Percentiles rank a stretch among this genome's conserved stretches.
phyloP scores from a whole-genome alignment of 2,888 invertebrate genomes.

The Patella ulyssiponensis region DNA sequence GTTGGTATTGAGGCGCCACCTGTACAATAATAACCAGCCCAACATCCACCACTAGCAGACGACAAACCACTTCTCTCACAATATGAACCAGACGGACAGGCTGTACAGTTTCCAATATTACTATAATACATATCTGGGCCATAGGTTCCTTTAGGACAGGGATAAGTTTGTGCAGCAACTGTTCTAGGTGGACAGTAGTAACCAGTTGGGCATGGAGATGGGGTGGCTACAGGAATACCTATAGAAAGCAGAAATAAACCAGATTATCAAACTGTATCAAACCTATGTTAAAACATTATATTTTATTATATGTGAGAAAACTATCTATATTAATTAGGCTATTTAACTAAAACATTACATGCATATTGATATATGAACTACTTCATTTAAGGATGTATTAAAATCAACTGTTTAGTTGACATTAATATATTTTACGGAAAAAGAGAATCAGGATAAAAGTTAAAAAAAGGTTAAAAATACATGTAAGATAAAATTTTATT shows the following conservation, averaged over 20 bases:
- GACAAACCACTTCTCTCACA: conserved; percentile 61
- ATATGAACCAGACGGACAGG: conserved; percentile 64
- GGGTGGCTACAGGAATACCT: conserved; percentile 62
- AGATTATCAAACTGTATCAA: not conserved
- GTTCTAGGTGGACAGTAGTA: conserved; percentile 68
- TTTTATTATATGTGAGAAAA: not conserved
- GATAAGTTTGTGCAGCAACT: conserved; percentile 52
- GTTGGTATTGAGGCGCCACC: conserved; percentile 52
- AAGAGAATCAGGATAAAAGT: too few species aligned
- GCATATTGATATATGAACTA: too few species aligned
- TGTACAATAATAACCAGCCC: conserved; percentile 65
- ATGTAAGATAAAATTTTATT: too few species aligned
- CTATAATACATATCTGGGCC: conserved; percentile 53
- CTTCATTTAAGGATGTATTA: too few species aligned
- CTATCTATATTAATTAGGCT: not conserved
- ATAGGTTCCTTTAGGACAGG: conserved; percentile 66
- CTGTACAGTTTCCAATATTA: conserved; percentile 55
- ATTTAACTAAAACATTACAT: too few species aligned
- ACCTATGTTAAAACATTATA: not conserved
- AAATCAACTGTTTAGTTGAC: too few species aligned
- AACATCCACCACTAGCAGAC: conserved; percentile 61
- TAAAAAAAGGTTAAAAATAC: too few species aligned
- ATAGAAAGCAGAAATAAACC: conserved; percentile 14
- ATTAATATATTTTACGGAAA: too few species aligned
- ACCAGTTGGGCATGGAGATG: conserved; percentile 64